A percentile compares a stretch with the other conserved stretches of the same genome.
phyloP scores from a whole-genome alignment of 2,113 vertebrate genomes.

The Rafetus swinhoei region DNA sequence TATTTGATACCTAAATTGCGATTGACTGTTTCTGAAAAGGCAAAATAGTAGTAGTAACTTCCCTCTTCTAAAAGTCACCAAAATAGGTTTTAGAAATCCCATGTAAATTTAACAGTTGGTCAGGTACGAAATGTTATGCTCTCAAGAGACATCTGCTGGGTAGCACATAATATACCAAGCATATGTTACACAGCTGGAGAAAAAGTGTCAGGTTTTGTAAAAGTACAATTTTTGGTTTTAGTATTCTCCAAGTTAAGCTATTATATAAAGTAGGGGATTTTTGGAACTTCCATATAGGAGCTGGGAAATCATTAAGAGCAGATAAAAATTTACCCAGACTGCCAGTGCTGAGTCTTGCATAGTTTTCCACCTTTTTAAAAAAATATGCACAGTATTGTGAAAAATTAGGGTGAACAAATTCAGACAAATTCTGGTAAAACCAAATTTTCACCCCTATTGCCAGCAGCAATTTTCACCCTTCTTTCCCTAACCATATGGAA shows the following conservation, averaged over 20 bases:
- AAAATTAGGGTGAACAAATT: neutral
- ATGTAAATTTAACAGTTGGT: neutral
- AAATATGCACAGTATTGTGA: neutral
- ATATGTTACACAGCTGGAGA: neutral
- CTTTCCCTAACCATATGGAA: neutral
- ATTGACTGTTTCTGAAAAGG: neutral
- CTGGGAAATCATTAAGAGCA: neutral
- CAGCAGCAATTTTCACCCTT: neutral
- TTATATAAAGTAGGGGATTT: neutral
- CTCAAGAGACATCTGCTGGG: neutral
- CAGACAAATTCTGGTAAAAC: neutral
- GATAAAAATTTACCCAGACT: neutral
- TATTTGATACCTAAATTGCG: neutral
- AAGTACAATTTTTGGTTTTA: neutral
- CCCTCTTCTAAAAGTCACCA: neutral
- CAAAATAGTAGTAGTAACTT: neutral
- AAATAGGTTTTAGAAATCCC: neutral
- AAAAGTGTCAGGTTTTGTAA: neutral
- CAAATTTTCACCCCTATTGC: neutral
- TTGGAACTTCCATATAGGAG: neutral
- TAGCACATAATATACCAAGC: neutral
- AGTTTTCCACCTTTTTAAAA: neutral
- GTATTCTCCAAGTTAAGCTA: neutral
- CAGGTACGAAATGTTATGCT: rapidly evolving
- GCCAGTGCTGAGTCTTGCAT: neutral